These are phyloP conservation scores for Serilophus lunatus DNA, from an alignment of 2,113 vertebrate genomes.

Conservation along the genomic window DNA sequence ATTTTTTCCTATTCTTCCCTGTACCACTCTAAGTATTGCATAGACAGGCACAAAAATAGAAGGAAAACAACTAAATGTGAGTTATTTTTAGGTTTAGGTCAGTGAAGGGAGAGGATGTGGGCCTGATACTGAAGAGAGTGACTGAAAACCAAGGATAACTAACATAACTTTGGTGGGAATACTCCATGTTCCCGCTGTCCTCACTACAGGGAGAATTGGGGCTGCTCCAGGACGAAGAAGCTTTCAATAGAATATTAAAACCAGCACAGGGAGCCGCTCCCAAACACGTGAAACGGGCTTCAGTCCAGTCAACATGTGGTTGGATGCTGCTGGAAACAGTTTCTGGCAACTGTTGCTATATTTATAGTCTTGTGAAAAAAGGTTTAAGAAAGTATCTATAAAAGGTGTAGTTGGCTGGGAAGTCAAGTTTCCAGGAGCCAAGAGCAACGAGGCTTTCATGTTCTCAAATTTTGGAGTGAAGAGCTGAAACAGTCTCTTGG, in stretches of 20 bases:
- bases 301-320: conserved; percentile 71
- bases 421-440: conserved; percentile 68
- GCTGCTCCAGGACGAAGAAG: conserved; percentile 39
- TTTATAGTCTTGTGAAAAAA: conserved; percentile 68
- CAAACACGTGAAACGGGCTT: conserved; percentile 46
- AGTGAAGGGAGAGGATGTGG: neutral
- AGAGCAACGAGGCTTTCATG: conserved; percentile 76
- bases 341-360: conserved; percentile 70
- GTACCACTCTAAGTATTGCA: neutral
- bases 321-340: conserved; percentile 65
- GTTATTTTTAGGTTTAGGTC: neutral
- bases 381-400: conserved; percentile 77
- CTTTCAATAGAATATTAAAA: conserved; percentile 35
- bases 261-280: conserved; percentile 9
- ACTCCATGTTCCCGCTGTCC: neutral
- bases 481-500: conserved; percentile 66
- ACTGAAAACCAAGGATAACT: neutral
- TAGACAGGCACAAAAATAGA: neutral
- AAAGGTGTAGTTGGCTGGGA: conserved; percentile 78
- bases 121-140: neutral
- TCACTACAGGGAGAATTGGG: neutral
- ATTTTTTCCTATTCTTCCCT: neutral
- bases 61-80: neutral
- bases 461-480: conserved; percentile 72
- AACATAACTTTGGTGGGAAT: neutral